These are phyloP conservation scores for Tyto alba DNA, from an alignment of 2,113 vertebrate genomes.

Conservation along the genomic window DNA sequence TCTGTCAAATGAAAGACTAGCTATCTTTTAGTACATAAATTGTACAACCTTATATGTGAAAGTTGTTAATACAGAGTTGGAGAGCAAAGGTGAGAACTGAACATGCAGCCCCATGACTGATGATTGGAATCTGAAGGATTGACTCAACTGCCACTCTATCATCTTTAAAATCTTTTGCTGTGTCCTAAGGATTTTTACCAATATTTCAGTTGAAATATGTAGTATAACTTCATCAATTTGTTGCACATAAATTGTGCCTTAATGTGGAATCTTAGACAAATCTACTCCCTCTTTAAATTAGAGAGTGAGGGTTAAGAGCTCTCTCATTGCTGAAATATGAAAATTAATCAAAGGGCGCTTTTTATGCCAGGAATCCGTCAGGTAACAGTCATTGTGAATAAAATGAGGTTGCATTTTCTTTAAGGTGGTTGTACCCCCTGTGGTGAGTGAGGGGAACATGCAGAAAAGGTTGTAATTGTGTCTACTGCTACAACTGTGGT, in stretches of 20 bases:
- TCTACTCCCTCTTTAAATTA: not conserved
- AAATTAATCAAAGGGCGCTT: not conserved
- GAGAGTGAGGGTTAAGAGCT: not conserved
- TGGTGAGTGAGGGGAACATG: not conserved
- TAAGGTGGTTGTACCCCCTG: not conserved
- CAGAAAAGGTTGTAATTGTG: not conserved
- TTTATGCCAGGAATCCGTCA: not conserved
- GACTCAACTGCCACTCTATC: not conserved
- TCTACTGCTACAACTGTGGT: not conserved
- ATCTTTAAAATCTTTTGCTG: not conserved
- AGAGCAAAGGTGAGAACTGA: not conserved
- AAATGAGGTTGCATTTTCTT: not conserved
- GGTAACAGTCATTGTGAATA: not conserved
- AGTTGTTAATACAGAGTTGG: not conserved
- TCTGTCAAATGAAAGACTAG: not conserved
- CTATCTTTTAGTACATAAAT: not conserved
- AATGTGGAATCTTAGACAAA: not conserved
- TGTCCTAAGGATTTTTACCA: not conserved
- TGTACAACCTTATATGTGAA: not conserved
- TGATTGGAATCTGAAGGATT: not conserved
- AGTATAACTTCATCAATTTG: not conserved
- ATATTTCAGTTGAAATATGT: not conserved
- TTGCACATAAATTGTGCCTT: constrained; percentile 11
- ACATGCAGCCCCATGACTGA: not conserved
- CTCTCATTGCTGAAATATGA: not conserved